These are phyloP conservation scores for Koerneria pararmatus DNA, from an alignment of 2,888 invertebrate species.

Conservation along the genomic window DNA sequence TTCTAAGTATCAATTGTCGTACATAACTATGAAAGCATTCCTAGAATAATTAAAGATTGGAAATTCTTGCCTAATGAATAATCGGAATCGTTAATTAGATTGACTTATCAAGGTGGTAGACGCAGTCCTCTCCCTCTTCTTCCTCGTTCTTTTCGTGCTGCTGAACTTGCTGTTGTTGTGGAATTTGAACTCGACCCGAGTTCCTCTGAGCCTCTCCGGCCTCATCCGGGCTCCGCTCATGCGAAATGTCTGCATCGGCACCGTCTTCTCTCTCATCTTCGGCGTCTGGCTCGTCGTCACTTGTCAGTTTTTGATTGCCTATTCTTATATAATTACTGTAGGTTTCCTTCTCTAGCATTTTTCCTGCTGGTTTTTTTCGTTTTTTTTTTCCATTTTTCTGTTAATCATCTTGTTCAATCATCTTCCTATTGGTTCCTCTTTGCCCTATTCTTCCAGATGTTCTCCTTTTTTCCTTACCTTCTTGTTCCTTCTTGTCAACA, in stretches of 20 bases:
- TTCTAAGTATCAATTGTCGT: neutral
- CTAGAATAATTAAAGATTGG: no score
- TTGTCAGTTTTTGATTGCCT: neutral
- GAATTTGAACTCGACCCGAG: no score
- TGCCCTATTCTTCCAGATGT: no score
- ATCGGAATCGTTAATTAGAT: neutral
- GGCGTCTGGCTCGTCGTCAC: constrained; percentile 17
- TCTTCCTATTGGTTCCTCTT: no score
- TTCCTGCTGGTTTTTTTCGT: neutral
- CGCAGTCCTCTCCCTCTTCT: constrained; percentile 3
- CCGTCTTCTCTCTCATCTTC: constrained; percentile 17
- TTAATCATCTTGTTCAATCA: no score
- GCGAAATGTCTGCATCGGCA: constrained; percentile 2
- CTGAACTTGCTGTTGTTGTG: no score
- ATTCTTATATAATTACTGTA: neutral
- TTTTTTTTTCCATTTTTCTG: neutral
- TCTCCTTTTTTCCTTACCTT: no score
- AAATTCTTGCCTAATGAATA: no score
- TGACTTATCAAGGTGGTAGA: constrained; percentile 7
- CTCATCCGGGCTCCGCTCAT: constrained; percentile 6
- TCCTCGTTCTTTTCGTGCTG: constrained; percentile 4
- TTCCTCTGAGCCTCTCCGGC: no score
- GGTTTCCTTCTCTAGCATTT: neutral
- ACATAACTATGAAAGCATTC: no score
- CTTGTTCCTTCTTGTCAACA: no score